phyloP scores from a whole-genome alignment of 2,888 invertebrate species.

The Epinotia ramella region DNA sequence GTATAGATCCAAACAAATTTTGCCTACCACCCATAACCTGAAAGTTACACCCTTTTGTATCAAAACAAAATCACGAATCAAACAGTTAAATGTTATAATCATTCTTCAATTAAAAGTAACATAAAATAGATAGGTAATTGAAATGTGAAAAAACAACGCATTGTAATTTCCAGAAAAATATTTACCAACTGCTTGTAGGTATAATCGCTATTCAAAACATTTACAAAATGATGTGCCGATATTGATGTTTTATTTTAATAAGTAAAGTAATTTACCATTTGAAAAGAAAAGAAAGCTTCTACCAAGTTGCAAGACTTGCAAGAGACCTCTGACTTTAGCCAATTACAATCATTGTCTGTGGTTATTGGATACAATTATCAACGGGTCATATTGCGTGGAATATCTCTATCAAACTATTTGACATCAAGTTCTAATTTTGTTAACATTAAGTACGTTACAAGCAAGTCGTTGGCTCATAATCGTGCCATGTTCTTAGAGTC shows the following conservation, averaged over 20 bases:
- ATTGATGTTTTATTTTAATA: constrained; percentile 44
- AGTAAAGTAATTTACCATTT: constrained; percentile 46
- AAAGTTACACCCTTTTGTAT: neutral
- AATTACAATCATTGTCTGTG: constrained; percentile 67
- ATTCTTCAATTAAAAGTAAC: neutral
- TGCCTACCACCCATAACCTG: too few relatives aligned
- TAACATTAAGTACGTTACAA: neutral
- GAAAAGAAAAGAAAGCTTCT: constrained; percentile 47
- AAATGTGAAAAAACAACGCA: neutral
- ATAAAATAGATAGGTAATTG: neutral
- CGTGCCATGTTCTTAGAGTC: neutral
- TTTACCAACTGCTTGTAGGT: constrained; percentile 5
- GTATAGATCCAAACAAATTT: too few relatives aligned
- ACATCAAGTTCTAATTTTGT: constrained; percentile 40
- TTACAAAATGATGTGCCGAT: constrained; percentile 27
- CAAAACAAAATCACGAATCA: neutral
- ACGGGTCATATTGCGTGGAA: constrained; percentile 52
- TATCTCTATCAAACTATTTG: constrained; percentile 56
- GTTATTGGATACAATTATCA: constrained; percentile 57
- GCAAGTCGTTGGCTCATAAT: neutral
- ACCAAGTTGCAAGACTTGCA: constrained; percentile 18
- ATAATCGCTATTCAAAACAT: constrained; percentile 34
- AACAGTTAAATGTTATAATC: neutral
- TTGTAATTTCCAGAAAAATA: constrained; percentile 2
- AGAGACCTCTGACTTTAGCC: constrained; percentile 65